Percentiles rank a stretch among this genome's conserved stretches.
Evolutionary conservation across 2,797 vertebrate genomes (phyloP).

Genomic region (Cynodonichthys magdalenae): DNA sequence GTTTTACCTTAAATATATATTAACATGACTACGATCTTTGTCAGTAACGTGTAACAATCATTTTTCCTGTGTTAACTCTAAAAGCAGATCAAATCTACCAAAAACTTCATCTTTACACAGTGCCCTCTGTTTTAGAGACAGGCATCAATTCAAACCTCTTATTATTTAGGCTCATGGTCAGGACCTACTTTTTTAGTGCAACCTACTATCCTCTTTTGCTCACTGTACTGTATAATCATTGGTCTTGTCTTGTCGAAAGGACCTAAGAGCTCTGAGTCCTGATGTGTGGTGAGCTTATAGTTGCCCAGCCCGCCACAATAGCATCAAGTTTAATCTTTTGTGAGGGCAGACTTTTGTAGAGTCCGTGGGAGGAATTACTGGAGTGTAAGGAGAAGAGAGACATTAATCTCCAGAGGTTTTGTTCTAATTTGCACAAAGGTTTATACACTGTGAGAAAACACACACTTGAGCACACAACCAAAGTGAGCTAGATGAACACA

Average conservation of each 20-base stretch:
- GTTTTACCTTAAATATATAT: conserved; percentile 12
- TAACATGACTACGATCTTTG: not conserved
- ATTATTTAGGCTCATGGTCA: conserved; percentile 42
- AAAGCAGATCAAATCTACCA: conserved; percentile 18
- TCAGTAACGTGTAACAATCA: not conserved
- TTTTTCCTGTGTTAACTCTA: conserved; percentile 26
- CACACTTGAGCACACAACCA: not conserved
- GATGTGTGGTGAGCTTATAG: conserved; percentile 26
- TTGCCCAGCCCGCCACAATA: conserved; percentile 12
- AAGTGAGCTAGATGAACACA: not conserved
- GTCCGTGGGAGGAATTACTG: not conserved
- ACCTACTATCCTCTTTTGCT: conserved; percentile 38
- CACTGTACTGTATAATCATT: conserved; percentile 29
- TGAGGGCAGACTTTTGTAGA: not conserved
- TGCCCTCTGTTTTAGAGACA: conserved; percentile 23
- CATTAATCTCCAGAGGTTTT: not conserved
- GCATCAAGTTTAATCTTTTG: conserved; percentile 2
- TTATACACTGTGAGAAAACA: not conserved
- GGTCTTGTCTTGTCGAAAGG: conserved; percentile 27
- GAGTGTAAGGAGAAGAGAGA: not conserved
- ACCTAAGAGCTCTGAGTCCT: conserved; percentile 12
- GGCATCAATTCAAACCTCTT: conserved; percentile 26
- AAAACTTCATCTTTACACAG: conserved; percentile 13
- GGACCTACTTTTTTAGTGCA: conserved; percentile 43
- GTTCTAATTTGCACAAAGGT: not conserved